Base-by-base conservation (phyloP, 2,113 vertebrate genomes). In the Forbesichthys papilliferus region DNA sequence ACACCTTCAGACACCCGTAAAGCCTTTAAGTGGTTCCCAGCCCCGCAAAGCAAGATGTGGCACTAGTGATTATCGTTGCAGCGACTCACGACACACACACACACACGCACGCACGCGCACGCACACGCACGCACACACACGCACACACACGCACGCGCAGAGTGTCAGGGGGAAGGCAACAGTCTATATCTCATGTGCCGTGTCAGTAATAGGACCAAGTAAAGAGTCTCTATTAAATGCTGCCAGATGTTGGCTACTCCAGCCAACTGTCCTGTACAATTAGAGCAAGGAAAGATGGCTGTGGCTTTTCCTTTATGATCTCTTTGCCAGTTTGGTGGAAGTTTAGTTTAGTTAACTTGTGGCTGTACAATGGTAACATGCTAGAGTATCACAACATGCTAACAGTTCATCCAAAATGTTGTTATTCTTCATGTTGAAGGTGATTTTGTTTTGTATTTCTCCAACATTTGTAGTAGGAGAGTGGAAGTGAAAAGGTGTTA, bases 241-340 rank as follows among this genome's bases (percentile, higher is more conserved):
- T 77, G 81, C 87, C 92, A 93, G 91, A 92, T 93, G 91, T 92
- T 86, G 78, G 81, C 71, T 68, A 84, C 77, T 61, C 89, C 82
- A 90, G 85, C 88, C 85, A 88, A 74, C 71, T 66, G 81, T 87
- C 82, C 84, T 73, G 73, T 78, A 69, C 85, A 80, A 92, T 91
- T 89, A 91, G 81, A 88, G 86, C 55, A 77, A 77, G 84, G 77
- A 86, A 63, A 82, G 80, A 75, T 67, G 83, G 64, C 74, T 60
- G 82, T 9, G 0, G 14, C 13, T 8, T 42, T 65, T 75, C 52
- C 52, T n/a, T n/a, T 53, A n/a, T 53, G 6, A 53, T 16, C 14
- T 53, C 13, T 53, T 3, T 52, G 2, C 51, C 36, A 52, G 27
- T 34, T 10, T 33, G 57, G 57, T 9, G 57, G 57, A 11, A 18